A percentile compares a stretch with the other conserved stretches of the same genome.
phyloP scores from a whole-genome alignment of 2,113 vertebrate species.

The Myocastor coypus region DNA sequence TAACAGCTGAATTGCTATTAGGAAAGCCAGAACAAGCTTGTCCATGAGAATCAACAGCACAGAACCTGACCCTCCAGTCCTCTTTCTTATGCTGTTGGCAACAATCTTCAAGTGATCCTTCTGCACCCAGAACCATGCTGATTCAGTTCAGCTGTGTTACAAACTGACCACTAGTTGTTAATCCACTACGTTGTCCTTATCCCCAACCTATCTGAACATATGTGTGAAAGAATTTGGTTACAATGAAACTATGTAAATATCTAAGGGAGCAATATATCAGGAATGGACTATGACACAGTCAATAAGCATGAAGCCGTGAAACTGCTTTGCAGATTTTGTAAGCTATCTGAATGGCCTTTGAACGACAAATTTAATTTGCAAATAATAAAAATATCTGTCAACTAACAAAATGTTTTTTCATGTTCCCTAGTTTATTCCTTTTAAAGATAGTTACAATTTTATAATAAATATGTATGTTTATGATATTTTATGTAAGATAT shows the following conservation, averaged over 20 bases:
- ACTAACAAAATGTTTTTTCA: background rate
- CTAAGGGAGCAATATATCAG: background rate
- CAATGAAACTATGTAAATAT: background rate
- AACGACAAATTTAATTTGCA: background rate
- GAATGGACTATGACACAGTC: background rate
- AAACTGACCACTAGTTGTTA: background rate
- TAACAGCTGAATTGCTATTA: background rate
- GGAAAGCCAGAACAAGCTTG: background rate
- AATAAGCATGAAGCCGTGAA: background rate
- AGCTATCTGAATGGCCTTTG: background rate
- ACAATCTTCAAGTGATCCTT: background rate
- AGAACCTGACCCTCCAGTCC: background rate
- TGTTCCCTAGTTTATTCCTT: background rate
- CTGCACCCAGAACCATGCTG: background rate
- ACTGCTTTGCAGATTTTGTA: background rate
- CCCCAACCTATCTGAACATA: background rate
- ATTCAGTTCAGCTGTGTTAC: background rate
- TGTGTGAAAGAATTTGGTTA: background rate
- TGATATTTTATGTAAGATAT: background rate
- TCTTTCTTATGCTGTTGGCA: background rate
- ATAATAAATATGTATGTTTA: background rate
- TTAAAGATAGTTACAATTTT: background rate
- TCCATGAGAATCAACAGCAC: background rate
- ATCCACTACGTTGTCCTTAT: background rate
- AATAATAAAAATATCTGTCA: conserved; percentile 20